phyloP scores from a whole-genome alignment of 2,888 invertebrate genomes.

The Sesia bembeciformis region DNA sequence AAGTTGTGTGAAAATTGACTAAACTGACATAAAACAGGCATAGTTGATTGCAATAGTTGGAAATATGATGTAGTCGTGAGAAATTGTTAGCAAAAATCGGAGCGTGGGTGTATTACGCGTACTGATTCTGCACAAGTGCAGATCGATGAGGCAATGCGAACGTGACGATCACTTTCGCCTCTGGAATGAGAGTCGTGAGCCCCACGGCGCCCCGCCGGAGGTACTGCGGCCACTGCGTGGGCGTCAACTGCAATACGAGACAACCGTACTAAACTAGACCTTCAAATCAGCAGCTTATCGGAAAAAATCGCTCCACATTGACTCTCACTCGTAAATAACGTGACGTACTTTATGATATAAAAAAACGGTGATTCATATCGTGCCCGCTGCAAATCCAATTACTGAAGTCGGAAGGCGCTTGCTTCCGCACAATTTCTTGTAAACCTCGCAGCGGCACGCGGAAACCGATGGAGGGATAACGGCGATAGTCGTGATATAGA shows the following conservation, averaged over 20 bases:
- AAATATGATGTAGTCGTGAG: conserved; percentile 54
- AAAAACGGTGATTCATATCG: conserved; percentile 34
- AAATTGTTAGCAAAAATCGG: conserved; percentile 53
- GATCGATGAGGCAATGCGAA: conserved; percentile 50
- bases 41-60: conserved; percentile 42
- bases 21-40: conserved; percentile 37
- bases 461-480: conserved; percentile 27
- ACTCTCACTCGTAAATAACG: neutral
- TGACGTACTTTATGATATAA: conserved; percentile 9
- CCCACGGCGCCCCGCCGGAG: neutral
- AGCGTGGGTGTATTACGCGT: conserved; percentile 62
- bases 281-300: neutral
- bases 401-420: conserved; percentile 37
- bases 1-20: conserved; percentile 47
- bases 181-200: neutral
- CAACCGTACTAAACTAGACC: neutral
- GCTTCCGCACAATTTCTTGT: conserved; percentile 48
- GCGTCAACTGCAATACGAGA: neutral
- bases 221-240: neutral
- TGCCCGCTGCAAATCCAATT: conserved; percentile 33
- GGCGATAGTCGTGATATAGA: neutral
- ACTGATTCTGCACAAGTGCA: conserved; percentile 44
- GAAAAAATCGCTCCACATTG: neutral
- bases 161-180: conserved; percentile 57
- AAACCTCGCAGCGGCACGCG: conserved; percentile 21